Evolutionary conservation across 2,113 vertebrate species (phyloP), one percentile per base, ranked within the genome.

Genomic region (Cephalopholis sonnerati): DNA sequence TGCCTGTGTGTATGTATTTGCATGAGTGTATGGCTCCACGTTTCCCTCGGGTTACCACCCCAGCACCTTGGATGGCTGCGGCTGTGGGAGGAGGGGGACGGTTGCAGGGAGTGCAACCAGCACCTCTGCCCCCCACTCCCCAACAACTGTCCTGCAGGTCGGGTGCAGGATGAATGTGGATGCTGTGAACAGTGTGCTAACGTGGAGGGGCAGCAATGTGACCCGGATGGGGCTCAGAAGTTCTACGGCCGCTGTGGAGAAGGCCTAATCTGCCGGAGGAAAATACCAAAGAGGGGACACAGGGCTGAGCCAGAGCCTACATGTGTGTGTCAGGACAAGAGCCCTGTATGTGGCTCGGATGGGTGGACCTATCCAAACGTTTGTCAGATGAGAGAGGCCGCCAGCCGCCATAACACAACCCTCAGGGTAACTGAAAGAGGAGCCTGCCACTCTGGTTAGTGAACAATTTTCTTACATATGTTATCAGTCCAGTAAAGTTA

Each of bases 121-220:
- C 39, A 73, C 61, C 79, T 75, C 64, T 91, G 85, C 51, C 81
- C 81, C 53, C 77, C 44, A 72, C 86, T 71, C 55, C 87, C 11
- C 22, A 62, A 12, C 25, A 32, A 48, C 54, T 91, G 81, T 32
- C 74, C 72, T n/a, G 77, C 67, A 58, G 77, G 82, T 27, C 22
- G 16, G 58, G 65, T 68, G 27, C 25, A 22, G 51, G 71, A 57
- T 22, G 9, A 29, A 53, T 92, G 90, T 13, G 90, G 61, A 27
- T 92, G 93, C 72, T 93, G 94, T 66, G 86, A 89, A 63, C 73
- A 83, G 65, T 94, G 93, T 64, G 90, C 81, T 29, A 91, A 94
- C 4, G 89, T 80, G 13, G 91, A 92, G 79, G 88, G 93, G 55
- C 93, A 94, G 66, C 77, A 79, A 50, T 92, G 89, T 70, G 92